phyloP scores from a whole-genome alignment of 2,113 vertebrate genomes.

The Mesocricetus auratus region DNA sequence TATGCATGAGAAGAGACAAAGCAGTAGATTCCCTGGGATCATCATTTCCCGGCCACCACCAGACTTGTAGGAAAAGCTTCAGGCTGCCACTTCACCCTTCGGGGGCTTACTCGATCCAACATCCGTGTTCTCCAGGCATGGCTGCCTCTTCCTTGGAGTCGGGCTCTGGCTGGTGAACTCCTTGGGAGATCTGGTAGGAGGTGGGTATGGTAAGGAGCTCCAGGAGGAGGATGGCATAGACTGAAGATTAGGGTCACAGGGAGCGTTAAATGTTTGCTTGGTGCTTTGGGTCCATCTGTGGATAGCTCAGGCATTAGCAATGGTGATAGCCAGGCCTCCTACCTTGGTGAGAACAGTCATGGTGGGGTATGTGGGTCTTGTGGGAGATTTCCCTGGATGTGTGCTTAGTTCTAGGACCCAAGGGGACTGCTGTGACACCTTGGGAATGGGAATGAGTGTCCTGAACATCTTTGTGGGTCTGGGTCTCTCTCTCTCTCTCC shows the following conservation, averaged over 20 bases:
- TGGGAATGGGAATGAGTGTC: no score
- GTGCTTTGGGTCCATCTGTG: background rate
- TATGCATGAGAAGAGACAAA: accelerated
- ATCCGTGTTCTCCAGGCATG: background rate
- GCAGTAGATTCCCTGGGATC: accelerated
- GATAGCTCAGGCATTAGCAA: background rate
- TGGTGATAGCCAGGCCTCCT: background rate
- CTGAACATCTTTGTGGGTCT: background rate
- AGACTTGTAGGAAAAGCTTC: background rate
- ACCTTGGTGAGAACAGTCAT: background rate
- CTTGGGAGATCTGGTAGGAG: background rate
- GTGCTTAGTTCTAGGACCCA: accelerated
- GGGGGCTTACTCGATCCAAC: background rate
- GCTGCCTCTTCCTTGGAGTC: background rate
- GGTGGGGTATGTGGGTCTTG: no score
- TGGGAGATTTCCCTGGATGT: background rate
- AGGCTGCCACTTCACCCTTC: background rate
- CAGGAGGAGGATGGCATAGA: background rate
- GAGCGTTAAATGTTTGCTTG: background rate
- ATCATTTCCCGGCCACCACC: accelerated
- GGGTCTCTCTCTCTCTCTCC: background rate
- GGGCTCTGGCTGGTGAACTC: background rate
- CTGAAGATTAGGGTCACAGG: background rate
- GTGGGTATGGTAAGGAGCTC: background rate
- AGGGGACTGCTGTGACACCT: accelerated